Evolutionary conservation across 1,140 invertebrate species (phyloP).

Genomic region (Rhyzopertha dominica): DNA sequence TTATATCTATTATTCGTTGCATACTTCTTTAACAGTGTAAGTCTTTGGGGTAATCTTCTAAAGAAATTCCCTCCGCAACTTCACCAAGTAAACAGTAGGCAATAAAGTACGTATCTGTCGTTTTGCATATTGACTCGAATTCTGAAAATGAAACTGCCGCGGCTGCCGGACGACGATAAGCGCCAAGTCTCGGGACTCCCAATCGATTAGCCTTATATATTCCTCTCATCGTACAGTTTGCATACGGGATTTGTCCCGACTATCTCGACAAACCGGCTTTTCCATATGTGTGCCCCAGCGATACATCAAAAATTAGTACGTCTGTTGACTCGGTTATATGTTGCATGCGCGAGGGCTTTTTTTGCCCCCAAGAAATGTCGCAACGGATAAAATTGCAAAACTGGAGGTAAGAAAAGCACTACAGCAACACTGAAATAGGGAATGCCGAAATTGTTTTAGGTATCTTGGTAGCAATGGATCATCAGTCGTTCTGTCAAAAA

Average conservation of each 20-base stretch:
- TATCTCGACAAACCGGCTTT: slow-evolving; percentile 8
- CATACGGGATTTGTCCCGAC: slow-evolving; percentile 10
- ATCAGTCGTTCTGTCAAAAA: too few species aligned
- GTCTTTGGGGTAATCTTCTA: slow-evolving; percentile 3
- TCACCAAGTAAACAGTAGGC: slow-evolving; percentile 8
- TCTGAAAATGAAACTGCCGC: slow-evolving; percentile 22
- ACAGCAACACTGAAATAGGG: too few species aligned
- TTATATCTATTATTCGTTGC: slow-evolving; percentile 1
- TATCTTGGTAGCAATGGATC: too few species aligned
- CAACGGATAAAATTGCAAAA: too few species aligned
- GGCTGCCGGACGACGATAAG: slow-evolving; percentile 27
- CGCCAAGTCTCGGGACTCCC: slow-evolving; percentile 2
- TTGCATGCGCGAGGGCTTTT: too few species aligned
- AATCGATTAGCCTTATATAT: slow-evolving; percentile 21
- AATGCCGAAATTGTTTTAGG: too few species aligned
- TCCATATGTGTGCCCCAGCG: slow-evolving; percentile 12
- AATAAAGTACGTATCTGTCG: slow-evolving; percentile 9
- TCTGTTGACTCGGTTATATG: too few species aligned
- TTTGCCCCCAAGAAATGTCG: too few species aligned
- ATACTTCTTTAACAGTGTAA: slow-evolving; percentile 3
- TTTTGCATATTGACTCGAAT: slow-evolving; percentile 27
- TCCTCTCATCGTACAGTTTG: slow-evolving; percentile 10
- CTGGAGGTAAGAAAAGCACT: too few species aligned
- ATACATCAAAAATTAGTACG: too few species aligned
- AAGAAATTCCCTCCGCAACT: slow-evolving; percentile 4